phyloP scores from a whole-genome alignment of 1,140 invertebrate species.

The Heliconius congener region DNA sequence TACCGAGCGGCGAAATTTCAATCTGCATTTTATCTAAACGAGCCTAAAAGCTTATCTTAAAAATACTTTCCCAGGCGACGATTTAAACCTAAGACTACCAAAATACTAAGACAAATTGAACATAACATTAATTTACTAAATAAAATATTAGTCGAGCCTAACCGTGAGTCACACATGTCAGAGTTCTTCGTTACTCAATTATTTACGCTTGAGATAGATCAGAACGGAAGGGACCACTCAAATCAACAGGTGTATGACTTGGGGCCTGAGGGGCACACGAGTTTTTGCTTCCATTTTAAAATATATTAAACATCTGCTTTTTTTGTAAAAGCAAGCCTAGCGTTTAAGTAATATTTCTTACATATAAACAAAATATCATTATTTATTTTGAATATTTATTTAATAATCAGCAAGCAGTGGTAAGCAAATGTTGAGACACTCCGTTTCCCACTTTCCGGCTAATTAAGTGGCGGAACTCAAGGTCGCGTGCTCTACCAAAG shows the following conservation, averaged over 20 bases:
- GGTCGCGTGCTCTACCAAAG: too few relatives aligned
- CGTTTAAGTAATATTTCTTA: neutral
- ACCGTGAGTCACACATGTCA: neutral
- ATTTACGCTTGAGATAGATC: constrained; percentile 23
- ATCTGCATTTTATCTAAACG: too few relatives aligned
- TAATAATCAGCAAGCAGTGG: too few relatives aligned
- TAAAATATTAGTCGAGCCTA: neutral
- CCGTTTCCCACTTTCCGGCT: too few relatives aligned
- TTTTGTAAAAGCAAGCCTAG: neutral
- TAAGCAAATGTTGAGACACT: too few relatives aligned
- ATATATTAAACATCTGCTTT: neutral
- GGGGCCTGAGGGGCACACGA: constrained; percentile 23
- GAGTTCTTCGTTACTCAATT: constrained; percentile 14
- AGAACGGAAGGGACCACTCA: constrained; percentile 35
- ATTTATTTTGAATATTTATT: too few relatives aligned
- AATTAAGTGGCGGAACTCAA: too few relatives aligned
- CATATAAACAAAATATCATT: neutral
- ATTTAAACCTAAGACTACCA: too few relatives aligned
- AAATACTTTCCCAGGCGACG: too few relatives aligned
- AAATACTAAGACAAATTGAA: neutral
- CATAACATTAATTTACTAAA: neutral
- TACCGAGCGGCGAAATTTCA: too few relatives aligned
- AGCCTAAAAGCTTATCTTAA: too few relatives aligned
- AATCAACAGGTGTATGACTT: constrained; percentile 34
- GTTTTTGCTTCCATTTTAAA: neutral